Conservation (phyloP, 2,888 invertebrate species). For the Isoperla grammatica region DNA sequence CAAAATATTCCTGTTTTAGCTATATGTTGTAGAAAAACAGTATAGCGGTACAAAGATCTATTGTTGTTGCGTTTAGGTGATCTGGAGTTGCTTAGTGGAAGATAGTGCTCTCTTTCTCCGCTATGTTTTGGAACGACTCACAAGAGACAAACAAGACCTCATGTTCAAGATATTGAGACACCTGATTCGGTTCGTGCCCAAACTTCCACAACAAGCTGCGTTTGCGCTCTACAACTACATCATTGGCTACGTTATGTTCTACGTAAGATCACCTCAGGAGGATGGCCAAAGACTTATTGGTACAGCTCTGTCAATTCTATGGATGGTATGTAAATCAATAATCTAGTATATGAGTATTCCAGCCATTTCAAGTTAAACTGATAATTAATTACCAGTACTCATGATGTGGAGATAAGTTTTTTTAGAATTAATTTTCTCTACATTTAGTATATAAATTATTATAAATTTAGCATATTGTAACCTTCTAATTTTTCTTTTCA, state of each 20-base stretch:
- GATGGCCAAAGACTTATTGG: conserved; percentile 92
- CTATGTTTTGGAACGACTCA: conserved; percentile 91
- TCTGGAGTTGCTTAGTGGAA: conserved; percentile 97
- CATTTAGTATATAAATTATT: no score
- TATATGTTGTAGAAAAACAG: no score
- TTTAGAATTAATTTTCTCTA: no score
- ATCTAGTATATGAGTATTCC: no score
- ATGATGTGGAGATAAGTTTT: no score
- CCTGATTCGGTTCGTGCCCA: conserved; percentile 86
- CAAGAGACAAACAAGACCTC: conserved; percentile 86
- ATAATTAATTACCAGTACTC: no score
- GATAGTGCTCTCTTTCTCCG: conserved; percentile 94
- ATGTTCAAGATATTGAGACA: conserved; percentile 92
- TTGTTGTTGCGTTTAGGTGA: conserved; percentile 64
- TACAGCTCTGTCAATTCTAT: conserved; percentile 88
- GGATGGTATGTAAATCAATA: conserved; percentile 67
- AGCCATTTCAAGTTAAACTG: no score
- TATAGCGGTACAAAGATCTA: no score
- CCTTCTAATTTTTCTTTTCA: no score
- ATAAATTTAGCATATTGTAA: no score
- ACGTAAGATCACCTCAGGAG: conserved; percentile 93
- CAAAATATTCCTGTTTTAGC: no score
- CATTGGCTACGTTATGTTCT: conserved; percentile 99
- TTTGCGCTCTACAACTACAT: conserved; percentile 98
- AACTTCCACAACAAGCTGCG: conserved; percentile 94